A percentile compares a stretch with the other conserved stretches of the same genome.
Evolutionary conservation across 2,113 vertebrate species (phyloP).

Genomic region (Nansenia antarctica): DNA sequence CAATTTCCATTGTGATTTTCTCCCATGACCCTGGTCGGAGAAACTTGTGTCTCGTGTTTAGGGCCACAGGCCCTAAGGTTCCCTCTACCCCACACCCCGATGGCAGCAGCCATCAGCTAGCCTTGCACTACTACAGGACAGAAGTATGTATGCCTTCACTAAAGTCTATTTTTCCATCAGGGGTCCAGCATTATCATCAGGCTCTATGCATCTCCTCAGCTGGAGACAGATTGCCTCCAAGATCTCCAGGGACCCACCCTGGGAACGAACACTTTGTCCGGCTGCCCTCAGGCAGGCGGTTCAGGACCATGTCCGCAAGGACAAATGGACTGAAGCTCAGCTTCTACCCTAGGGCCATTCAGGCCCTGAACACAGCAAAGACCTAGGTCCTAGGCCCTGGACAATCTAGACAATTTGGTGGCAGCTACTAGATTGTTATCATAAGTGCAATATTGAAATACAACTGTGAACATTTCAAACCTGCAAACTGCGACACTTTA

Average conservation of each 20-base stretch:
- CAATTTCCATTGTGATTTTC: neutral
- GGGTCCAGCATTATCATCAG: conserved; percentile 6
- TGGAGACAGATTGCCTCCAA: neutral
- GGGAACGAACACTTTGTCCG: neutral
- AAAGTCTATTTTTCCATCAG: neutral
- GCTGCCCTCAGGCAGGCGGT: neutral
- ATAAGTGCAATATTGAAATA: too few species aligned
- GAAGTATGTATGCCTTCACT: neutral
- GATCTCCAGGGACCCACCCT: neutral
- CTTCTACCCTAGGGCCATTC: neutral
- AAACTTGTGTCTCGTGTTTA: neutral
- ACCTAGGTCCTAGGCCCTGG: too few species aligned
- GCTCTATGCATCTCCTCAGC: too few species aligned
- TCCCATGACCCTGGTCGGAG: neutral
- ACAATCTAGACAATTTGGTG: too few species aligned
- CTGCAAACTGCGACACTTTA: too few species aligned
- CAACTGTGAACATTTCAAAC: too few species aligned
- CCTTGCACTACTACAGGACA: neutral
- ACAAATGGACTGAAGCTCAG: neutral
- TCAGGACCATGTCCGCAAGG: neutral
- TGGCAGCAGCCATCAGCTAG: neutral
- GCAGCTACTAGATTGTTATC: too few species aligned
- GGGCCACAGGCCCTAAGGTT: too few species aligned
- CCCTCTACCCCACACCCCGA: neutral
- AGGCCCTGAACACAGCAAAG: too few species aligned